Conservation (phyloP, 2,797 vertebrate species). For the Stomatorhinus walkeri region DNA sequence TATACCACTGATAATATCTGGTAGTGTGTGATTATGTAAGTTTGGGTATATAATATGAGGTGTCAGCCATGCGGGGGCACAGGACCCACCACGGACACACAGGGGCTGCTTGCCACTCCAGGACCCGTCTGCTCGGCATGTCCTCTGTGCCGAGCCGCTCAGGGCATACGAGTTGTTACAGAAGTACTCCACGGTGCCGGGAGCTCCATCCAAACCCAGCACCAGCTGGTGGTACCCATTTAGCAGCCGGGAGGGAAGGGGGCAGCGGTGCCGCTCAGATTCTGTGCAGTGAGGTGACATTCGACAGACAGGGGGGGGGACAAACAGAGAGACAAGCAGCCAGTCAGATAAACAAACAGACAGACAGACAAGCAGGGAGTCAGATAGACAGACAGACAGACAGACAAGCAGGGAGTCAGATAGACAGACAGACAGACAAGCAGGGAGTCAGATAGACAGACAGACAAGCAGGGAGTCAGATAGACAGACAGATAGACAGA, state of each 20-base stretch:
- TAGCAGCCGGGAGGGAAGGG: slow-evolving; percentile 67
- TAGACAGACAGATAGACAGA: background rate
- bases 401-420: background rate
- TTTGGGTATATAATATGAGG: background rate
- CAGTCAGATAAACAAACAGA: background rate
- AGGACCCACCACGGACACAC: slow-evolving; percentile 82
- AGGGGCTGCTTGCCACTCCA: slow-evolving; percentile 86
- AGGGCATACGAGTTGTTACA: slow-evolving; percentile 88
- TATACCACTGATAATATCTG: background rate
- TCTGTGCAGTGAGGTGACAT: slow-evolving; percentile 47
- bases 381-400: background rate
- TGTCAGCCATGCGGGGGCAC: background rate
- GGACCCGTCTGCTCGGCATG: slow-evolving; percentile 73
- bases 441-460: background rate
- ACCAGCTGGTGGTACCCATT: slow-evolving; percentile 74
- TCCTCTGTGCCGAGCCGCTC: slow-evolving; percentile 71
- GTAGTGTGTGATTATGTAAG: background rate
- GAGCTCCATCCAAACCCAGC: slow-evolving; percentile 55
- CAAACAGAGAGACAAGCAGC: background rate
- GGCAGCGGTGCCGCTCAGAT: slow-evolving; percentile 66
- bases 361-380: background rate
- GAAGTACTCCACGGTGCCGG: slow-evolving; percentile 68
- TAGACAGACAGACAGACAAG: background rate
- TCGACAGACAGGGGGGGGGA: slow-evolving; percentile 22
- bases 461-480: background rate